Evolutionary conservation across 2,113 vertebrate genomes (phyloP).

Genomic region (Platichthys stellatus): DNA sequence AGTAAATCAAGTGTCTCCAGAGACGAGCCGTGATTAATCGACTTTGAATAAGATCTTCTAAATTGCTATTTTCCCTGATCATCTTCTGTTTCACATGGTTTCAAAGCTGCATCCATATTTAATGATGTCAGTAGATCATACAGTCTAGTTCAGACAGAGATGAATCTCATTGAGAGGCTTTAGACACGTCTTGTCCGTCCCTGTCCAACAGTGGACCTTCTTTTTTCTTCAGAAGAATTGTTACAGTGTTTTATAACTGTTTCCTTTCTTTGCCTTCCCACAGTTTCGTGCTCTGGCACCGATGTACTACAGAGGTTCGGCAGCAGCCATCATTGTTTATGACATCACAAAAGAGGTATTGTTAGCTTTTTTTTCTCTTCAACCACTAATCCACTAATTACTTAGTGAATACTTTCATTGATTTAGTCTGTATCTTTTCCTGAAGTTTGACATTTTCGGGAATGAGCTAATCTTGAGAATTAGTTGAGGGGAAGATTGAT

Average conservation of each 20-base stretch:
- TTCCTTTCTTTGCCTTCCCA: conserved; percentile 41
- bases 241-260: background rate
- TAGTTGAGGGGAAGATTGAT: background rate
- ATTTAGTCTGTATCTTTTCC: background rate
- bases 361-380: conserved; percentile 25
- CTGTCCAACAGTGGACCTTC: background rate
- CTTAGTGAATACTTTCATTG: background rate
- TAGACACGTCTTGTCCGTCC: background rate
- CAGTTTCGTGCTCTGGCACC: conserved; percentile 97
- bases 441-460: background rate
- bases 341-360: conserved; percentile 99
- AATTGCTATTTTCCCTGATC: background rate
- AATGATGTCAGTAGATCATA: background rate
- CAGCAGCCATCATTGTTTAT: conserved; percentile 97
- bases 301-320: conserved; percentile 98
- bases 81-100: background rate
- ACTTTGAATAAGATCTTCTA: background rate
- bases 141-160: background rate
- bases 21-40: background rate
- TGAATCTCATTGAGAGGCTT: conserved; percentile 6
- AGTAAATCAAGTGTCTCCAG: background rate
- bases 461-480: background rate
- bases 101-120: background rate
- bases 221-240: conserved; percentile 1
- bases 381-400: background rate